Base-by-base conservation (phyloP, 2,797 vertebrate species). In the Fundulus diaphanus region DNA sequence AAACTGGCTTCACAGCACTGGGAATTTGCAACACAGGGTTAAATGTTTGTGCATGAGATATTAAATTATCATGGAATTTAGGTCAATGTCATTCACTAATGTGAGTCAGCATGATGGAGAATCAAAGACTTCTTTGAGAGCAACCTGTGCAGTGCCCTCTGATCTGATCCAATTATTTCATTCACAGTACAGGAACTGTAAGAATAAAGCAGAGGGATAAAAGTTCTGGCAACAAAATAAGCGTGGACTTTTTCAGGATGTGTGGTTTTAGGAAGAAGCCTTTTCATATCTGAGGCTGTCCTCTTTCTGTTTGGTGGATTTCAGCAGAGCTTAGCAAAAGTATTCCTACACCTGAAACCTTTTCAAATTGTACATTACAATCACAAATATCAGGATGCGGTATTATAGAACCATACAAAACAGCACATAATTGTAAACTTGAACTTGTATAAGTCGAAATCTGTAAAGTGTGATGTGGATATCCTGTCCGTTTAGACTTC, bases 61-160 rank as follows among this genome's bases (percentile, higher is more conserved):
- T 66, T 3, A 51, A 29, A 52, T 74, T 80, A 37, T 46, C 70
- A 70, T 70, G 46, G 63, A 81, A 82, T 74, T n/a, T 57, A 66
- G 77, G 54, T 80, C 51, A 73, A 33, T 35, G 74, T 75, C 0
- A 67, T 80, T 80, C 33, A 20, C 42, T 51, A 46, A 80, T 68
- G 46, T 31, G 11, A 56, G 16, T 72, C 12, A 22, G 69, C 71
- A 51, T 68, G 22, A 68, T 70, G 56, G 1, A 29, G 51, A 76
- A 49, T 83, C 48, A 87, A 85, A 82, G 75, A 59, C 46, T 31
- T 77, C 69, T 83, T 73, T 89, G 81, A 85, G 20, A 52, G 16
- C 51, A 37, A 80, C 81, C 77, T 73, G 31, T 73, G 48, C 69
- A 27, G 12, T 69, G 72, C 31, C 29, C 48, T 79, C 51, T 77